phyloP scores from a whole-genome alignment of 2,888 invertebrate species.

The Gnatocerus cornutus region DNA sequence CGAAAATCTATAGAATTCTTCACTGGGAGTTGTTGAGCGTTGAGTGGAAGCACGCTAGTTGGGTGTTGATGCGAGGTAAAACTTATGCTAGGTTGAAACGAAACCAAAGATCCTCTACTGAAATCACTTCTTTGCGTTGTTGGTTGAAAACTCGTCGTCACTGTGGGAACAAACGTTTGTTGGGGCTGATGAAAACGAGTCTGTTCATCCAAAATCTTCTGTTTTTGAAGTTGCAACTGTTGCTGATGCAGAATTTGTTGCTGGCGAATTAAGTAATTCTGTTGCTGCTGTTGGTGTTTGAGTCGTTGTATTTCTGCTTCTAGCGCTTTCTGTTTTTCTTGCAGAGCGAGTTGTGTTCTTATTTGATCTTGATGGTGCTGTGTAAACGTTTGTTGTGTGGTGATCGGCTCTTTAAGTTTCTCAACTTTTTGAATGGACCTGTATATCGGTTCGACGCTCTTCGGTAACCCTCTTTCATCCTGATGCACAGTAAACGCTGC shows the following conservation, averaged over 20 bases:
- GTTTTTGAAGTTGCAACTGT: constrained; percentile 67
- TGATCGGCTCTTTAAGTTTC: constrained; percentile 45
- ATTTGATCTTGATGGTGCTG: constrained; percentile 54
- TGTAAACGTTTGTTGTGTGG: constrained; percentile 41
- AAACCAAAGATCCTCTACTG: constrained; percentile 60
- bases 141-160: constrained; percentile 42
- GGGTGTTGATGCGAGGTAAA: constrained; percentile 63
- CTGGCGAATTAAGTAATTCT: constrained; percentile 76
- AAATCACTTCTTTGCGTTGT: constrained; percentile 46
- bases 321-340: constrained; percentile 79
- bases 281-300: constrained; percentile 67
- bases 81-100: constrained; percentile 74
- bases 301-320: constrained; percentile 81
- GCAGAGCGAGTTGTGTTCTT: constrained; percentile 70
- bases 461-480: constrained; percentile 85
- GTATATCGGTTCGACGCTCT: constrained; percentile 84
- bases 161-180: constrained; percentile 61
- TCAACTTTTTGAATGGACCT: constrained; percentile 65
- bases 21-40: constrained; percentile 68
- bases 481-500: constrained; percentile 91
- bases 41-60: constrained; percentile 65
- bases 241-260: constrained; percentile 77
- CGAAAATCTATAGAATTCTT: constrained; percentile 64
- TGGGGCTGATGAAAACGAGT: constrained; percentile 69
- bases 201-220: constrained; percentile 60